Base-by-base conservation (phyloP, 2,888 invertebrate species). In the Blera fallax region DNA sequence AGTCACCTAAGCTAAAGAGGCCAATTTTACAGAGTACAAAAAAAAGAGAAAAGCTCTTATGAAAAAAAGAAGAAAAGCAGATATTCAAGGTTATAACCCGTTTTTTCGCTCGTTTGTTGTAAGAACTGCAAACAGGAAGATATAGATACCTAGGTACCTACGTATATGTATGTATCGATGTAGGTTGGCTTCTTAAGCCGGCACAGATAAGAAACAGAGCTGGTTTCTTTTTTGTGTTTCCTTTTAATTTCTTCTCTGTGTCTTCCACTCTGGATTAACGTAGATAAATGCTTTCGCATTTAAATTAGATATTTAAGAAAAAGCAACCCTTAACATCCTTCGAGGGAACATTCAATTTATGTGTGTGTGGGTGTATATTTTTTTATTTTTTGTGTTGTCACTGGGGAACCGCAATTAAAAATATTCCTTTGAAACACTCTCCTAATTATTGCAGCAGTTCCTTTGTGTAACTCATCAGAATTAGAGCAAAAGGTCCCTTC, bases 261-360 rank as follows among this genome's bases (percentile, higher is more conserved):
- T 50, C 69, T 76, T 29, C 40, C n/a, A 29, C 21, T 32, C 16
- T 34, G 64, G 69, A 76, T 84, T 70, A 64, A 80, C 56, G 50
- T 45, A 60, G 84, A 84, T 80, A 84, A 80, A 84, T 80, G 74
- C 58, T 43, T 32, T 74, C 84, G 84, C 84, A 84, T 84, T 84
- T 80, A 80, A 80, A 84, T 84, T 70, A 76, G 74, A 70, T 76
- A 74, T 70, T 80, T 74, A 74, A 70, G 40, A 27, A 65, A 62
- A 65, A 62, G 64, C 62, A 74, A 70, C 56, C 58, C 40, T 3
- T n/a, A 8, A 10, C 10, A 40, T 37, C 32, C 64, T 11, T 11
- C 8, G n/a, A 32, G 18, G 4, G 16, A 43, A 62, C 6, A 62
- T 11, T 34, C 48, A n/a, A 16, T 29, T 64, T 18, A 3, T 10